Percentiles rank a stretch among this genome's conserved stretches.
phyloP scores from a whole-genome alignment of 2,113 vertebrate genomes.

The Pachyramphus minor region DNA sequence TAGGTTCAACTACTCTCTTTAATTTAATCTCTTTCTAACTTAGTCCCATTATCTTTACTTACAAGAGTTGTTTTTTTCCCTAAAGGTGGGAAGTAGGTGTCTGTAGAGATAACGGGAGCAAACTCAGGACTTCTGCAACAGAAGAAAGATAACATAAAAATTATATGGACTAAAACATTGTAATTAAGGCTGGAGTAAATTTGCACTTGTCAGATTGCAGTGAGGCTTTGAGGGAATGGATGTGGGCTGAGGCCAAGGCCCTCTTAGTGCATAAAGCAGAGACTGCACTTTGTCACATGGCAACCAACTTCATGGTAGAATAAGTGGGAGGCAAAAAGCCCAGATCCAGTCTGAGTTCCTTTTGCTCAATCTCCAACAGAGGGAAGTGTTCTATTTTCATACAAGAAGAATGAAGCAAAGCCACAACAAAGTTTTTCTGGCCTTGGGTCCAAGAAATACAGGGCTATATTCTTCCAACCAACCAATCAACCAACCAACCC shows the following conservation, averaged over 20 bases:
- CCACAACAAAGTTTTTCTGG: background rate
- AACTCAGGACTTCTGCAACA: background rate
- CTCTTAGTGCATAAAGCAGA: background rate
- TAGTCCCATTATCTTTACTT: background rate
- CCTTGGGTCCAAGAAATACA: background rate
- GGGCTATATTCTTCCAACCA: background rate
- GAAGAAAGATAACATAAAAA: background rate
- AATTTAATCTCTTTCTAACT: background rate
- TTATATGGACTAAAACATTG: background rate
- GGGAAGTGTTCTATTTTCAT: background rate
- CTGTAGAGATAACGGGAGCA: background rate
- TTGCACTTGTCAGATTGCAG: background rate
- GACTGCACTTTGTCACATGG: background rate
- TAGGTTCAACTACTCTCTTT: background rate
- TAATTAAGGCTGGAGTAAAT: background rate
- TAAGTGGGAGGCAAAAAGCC: background rate
- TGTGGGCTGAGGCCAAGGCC: background rate
- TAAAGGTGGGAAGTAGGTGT: background rate
- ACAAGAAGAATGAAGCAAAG: background rate
- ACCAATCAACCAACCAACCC: no score
- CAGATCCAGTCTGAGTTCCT: background rate
- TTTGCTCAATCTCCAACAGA: background rate
- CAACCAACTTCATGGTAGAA: background rate
- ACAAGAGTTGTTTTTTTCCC: background rate
- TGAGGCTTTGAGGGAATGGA: background rate